Evolutionary conservation across 2,113 vertebrate genomes (phyloP).

Genomic region (Cynopterus brachyotis): DNA sequence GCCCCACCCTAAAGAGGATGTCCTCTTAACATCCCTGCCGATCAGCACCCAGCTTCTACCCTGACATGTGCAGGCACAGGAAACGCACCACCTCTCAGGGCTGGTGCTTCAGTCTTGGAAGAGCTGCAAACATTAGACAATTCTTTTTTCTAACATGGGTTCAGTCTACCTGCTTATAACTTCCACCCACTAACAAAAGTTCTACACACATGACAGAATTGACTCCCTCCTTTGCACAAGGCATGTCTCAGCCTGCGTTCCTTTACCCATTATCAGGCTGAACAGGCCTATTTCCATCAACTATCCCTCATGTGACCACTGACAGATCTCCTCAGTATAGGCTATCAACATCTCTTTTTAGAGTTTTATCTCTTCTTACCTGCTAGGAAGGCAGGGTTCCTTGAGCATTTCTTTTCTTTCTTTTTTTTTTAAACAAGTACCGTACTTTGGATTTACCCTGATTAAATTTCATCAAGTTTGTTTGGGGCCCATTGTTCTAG

Average conservation of each 20-base stretch:
- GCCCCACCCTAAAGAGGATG: not conserved
- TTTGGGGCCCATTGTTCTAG: not conserved
- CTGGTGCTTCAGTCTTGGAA: not conserved
- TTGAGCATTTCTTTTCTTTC: not conserved
- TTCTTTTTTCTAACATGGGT: not conserved
- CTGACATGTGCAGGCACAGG: not conserved
- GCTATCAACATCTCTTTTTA: not conserved
- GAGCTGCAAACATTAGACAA: not conserved
- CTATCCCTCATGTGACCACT: not conserved
- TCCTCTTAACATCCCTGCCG: not conserved
- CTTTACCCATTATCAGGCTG: not conserved
- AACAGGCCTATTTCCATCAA: not conserved
- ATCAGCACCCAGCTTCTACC: not conserved
- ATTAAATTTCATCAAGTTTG: not conserved
- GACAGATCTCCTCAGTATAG: not conserved
- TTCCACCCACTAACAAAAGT: not conserved
- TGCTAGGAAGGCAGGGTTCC: not conserved
- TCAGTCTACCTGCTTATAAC: not conserved
- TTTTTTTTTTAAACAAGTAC: not conserved
- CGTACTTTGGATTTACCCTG: not conserved
- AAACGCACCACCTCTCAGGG: not conserved
- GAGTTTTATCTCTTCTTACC: slow-evolving; percentile 2
- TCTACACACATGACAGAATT: not conserved
- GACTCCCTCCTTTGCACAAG: not conserved
- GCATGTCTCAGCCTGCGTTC: not conserved